Evolutionary conservation across 92 coral and sea anemone species (phyloP), one percentile per base, ranked within the genome.

Genomic region (Heteractis magnifica): DNA sequence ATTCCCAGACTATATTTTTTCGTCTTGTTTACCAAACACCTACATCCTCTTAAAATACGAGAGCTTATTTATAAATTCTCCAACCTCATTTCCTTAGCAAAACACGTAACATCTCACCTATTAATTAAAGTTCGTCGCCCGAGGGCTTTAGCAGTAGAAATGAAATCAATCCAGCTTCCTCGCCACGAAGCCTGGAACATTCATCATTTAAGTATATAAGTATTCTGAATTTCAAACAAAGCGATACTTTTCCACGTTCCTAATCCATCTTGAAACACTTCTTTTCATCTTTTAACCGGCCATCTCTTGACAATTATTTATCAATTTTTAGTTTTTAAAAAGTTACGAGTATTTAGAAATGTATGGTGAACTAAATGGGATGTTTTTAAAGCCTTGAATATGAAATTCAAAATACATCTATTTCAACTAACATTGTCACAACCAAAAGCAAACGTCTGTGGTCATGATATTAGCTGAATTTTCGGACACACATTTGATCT

Each of bases 51-150:
- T 20, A 13, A 68, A 68, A 68, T 68, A 68, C 23, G 23, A 68
- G 73, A 68, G 26, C 73, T 68, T 68, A 68, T 68, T 68, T 68
- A 68, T 68, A 68, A 68, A 68, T 21, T 26, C 13, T 26, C 49
- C 73, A 48, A 68, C 49, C 73, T 68, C 73, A 68, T 68, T 68
- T 68, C 73, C 73, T 53, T 68, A 26, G 15, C 4, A n/a, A 23
- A 68, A 20, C 73, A 20, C 73, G 73, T 20, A 68, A 68, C 73
- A 68, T 48, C 49, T 68, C 10, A 10, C 73, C 14, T 26, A 41
- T 68, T 68, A 68, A 68, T 68, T 26, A 68, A 68, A 68, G 16
- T 20, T 68, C 50, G 16, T 21, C 3, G 41, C 73, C 49, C 49
- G 50, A 68, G 73, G 73, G 41, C 26, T 26, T 20, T 68, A n/a